phyloP scores from a whole-genome alignment of 2,113 vertebrate genomes.

The Shinisaurus crocodilurus region DNA sequence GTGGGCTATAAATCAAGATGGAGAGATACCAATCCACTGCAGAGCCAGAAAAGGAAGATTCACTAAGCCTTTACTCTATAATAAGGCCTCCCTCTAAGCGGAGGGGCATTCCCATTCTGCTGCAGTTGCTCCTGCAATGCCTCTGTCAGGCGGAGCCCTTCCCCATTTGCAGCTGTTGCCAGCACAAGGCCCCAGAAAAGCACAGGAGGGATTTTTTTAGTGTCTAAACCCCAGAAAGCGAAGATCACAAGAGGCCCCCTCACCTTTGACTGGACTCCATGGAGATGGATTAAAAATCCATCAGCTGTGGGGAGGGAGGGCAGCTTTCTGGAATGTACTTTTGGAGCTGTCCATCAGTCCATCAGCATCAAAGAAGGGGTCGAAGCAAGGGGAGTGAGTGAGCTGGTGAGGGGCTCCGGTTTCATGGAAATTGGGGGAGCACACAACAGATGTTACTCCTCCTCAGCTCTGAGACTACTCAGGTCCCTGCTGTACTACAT shows the following conservation, averaged over 20 bases:
- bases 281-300: background rate
- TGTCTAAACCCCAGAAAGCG: constrained; percentile 13
- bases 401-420: background rate
- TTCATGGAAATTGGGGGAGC: constrained; percentile 2
- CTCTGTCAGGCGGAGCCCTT: background rate
- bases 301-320: background rate
- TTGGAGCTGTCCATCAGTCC: background rate
- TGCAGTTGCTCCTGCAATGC: background rate
- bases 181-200: background rate
- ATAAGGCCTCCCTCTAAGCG: background rate
- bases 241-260: background rate
- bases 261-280: constrained; percentile 26
- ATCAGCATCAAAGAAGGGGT: accelerated
- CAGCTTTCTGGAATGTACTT: constrained; percentile 34
- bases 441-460: background rate
- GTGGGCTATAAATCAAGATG: background rate
- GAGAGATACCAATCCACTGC: background rate
- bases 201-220: background rate
- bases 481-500: background rate
- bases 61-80: background rate
- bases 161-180: constrained; percentile 9
- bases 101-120: background rate
- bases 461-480: background rate
- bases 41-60: background rate
- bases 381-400: background rate